Conservation (phyloP, 2,797 vertebrate species). For the Scleropages formosus region DNA sequence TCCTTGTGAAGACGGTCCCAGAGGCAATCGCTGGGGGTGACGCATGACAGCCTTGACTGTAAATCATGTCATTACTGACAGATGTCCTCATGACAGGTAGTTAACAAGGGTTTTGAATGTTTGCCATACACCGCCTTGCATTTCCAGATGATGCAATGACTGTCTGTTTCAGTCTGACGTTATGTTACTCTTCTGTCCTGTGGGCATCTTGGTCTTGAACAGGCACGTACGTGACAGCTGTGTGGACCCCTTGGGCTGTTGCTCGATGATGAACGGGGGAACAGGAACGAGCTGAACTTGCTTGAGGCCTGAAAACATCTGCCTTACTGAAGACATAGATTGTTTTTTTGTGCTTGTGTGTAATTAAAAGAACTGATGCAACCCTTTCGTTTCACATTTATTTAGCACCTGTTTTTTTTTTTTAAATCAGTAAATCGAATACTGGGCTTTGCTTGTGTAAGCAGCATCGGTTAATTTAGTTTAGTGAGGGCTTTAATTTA, state of each 20-base stretch:
- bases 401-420: constrained; percentile 21
- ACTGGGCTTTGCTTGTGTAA: neutral
- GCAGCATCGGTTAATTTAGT: neutral
- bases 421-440: neutral
- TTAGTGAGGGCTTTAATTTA: too few species aligned
- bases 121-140: too few species aligned
- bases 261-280: neutral
- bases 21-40: neutral
- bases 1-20: neutral
- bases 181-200: neutral
- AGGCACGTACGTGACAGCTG: neutral
- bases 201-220: constrained; percentile 31
- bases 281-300: neutral
- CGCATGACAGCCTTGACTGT: neutral
- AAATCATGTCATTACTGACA: neutral
- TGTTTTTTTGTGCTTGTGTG: constrained; percentile 19
- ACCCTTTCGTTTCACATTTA: constrained; percentile 33
- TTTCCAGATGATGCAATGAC: neutral
- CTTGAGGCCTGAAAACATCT: neutral
- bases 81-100: neutral
- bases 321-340: neutral
- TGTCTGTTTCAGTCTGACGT: neutral
- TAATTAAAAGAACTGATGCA: constrained; percentile 30
- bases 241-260: neutral
- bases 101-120: neutral